Evolutionary conservation across 2,113 vertebrate genomes (phyloP), one percentile per base, ranked within the genome.

Genomic region (Stictonetta naevosa): DNA sequence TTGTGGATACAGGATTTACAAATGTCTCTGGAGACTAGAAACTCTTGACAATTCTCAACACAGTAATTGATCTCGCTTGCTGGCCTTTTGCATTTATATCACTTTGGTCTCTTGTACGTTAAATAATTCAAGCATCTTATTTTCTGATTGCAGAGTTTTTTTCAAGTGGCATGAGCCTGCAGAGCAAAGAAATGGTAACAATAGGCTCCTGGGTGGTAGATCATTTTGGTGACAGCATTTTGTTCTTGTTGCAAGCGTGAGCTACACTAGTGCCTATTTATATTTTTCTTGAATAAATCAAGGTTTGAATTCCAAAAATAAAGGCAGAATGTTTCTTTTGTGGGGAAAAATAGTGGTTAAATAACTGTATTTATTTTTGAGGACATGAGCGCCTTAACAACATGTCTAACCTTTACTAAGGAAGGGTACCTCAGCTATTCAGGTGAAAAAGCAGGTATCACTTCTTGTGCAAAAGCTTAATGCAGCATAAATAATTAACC

Each of bases 91-190:
- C 78, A 88, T 28, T 84, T 55, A 20, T 82, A 68, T 82, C 34
- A 19, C 60, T 94, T 90, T 1, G 0, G 46, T 88, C 62, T 69
- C 48, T 92, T 26, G 1, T 55, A 88, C 73, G 78, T 42, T 97
- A 96, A 97, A 95, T 96, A 96, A 94, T 91, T 48, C 82, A 92
- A 38, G 33, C 18, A 17, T 36, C 66, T 74, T 84, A 72, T 92
- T 95, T 95, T 96, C 79, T 86, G 50, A 90, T 89, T 93, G 83
- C 83, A 93, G 83, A 80, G 60, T 10, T 50, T 91, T 53, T 92
- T 69, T 83, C 88, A 69, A 84, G 40, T n/a, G 87, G 71, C n/a
- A 18, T 40, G 48, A 92, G 28, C 71, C 90, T 63, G 29, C 48
- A 80, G 67, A 81, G 67, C 62, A 93, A 93, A 92, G 60, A 89